Evolutionary conservation across 2,888 invertebrate species (phyloP).

Genomic region (Protodeltote pygarga): DNA sequence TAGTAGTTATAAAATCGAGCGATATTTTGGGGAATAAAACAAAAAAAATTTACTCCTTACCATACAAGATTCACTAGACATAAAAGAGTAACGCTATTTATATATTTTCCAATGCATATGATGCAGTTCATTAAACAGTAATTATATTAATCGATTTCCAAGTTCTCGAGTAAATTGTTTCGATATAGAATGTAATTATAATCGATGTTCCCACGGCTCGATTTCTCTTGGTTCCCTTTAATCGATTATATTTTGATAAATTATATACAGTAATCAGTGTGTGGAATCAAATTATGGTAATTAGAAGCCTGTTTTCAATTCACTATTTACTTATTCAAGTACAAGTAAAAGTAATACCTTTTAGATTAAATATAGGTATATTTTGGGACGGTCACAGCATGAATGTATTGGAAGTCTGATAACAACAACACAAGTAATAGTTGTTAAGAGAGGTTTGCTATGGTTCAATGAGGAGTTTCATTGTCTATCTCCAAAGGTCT

Average conservation of each 20-base stretch:
- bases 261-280: neutral
- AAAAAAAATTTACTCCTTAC: too few relatives aligned
- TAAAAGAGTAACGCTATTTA: too few relatives aligned
- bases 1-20: too few relatives aligned
- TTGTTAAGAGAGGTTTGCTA: too few relatives aligned
- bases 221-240: slow-evolving; percentile 16
- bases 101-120: neutral
- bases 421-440: too few relatives aligned
- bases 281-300: neutral
- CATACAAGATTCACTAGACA: too few relatives aligned
- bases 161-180: slow-evolving; percentile 26
- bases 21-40: too few relatives aligned
- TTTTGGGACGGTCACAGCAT: too few relatives aligned
- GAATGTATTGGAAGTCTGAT: too few relatives aligned
- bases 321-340: neutral
- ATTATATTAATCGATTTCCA: slow-evolving; percentile 33
- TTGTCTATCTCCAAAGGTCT: too few relatives aligned
- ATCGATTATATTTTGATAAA: slow-evolving; percentile 19
- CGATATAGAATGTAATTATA: slow-evolving; percentile 26
- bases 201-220: slow-evolving; percentile 34
- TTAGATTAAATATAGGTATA: neutral
- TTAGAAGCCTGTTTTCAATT: neutral
- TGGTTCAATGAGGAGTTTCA: too few relatives aligned
- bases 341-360: neutral
- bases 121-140: slow-evolving; percentile 25